These are phyloP conservation scores for Erannis defoliaria DNA, from an alignment of 2,888 invertebrate species.

Conservation along the genomic window DNA sequence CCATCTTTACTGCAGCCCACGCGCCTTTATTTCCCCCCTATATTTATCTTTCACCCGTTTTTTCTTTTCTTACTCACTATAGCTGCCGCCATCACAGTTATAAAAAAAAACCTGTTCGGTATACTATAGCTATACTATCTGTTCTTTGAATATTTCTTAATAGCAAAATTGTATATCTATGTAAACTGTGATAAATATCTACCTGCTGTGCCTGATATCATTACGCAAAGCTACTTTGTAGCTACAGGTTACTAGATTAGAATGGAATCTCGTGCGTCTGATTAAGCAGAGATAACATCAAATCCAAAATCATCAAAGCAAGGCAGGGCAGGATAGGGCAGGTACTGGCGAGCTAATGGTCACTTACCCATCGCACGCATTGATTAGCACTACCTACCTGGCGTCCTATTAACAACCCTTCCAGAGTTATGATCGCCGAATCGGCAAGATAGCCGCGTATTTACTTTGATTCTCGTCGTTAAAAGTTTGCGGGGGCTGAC, in stretches of 20 bases:
- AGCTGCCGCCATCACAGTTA: no score
- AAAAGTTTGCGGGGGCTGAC: slow-evolving; percentile 83
- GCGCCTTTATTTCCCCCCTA: no score
- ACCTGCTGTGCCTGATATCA: background rate
- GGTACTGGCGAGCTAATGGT: slow-evolving; percentile 46
- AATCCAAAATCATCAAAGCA: slow-evolving; percentile 30
- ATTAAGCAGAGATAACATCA: slow-evolving; percentile 31
- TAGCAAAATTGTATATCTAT: background rate
- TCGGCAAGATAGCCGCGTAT: slow-evolving; percentile 85
- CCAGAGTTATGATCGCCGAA: slow-evolving; percentile 81
- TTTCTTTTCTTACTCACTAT: no score
- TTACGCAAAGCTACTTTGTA: slow-evolving; percentile 7
- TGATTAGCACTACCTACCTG: slow-evolving; percentile 69
- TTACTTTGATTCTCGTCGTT: slow-evolving; percentile 87
- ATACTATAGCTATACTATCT: no score
- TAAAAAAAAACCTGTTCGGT: no score
- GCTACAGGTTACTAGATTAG: slow-evolving; percentile 20
- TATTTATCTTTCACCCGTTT: no score
- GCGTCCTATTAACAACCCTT: slow-evolving; percentile 64
- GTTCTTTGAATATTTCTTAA: no score
- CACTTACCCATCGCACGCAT: slow-evolving; percentile 54
- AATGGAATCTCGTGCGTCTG: slow-evolving; percentile 19
- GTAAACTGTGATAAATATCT: background rate
- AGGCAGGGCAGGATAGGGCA: slow-evolving; percentile 8
- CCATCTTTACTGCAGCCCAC: no score